Conservation (phyloP, 2,113 vertebrate species). For the Grus americana region DNA sequence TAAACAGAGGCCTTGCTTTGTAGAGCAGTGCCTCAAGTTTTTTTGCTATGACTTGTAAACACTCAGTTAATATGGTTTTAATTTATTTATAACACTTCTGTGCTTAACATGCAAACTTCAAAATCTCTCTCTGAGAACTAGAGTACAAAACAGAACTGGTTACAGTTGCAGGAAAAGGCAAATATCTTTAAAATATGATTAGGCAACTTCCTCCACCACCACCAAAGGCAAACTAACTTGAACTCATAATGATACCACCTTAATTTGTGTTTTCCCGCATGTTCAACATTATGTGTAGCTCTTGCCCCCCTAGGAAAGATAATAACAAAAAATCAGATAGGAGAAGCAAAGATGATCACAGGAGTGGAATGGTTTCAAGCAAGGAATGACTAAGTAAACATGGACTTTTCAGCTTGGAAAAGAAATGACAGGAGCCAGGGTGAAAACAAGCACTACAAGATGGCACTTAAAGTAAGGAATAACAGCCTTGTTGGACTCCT, state of each 20-base stretch:
- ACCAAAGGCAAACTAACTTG: background rate
- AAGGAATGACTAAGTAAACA: background rate
- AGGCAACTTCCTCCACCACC: background rate
- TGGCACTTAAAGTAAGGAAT: background rate
- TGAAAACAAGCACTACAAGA: background rate
- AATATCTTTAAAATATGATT: background rate
- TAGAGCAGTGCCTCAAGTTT: background rate
- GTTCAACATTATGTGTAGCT: background rate
- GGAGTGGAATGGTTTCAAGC: background rate
- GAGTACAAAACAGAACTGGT: background rate
- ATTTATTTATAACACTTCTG: constrained; percentile 45
- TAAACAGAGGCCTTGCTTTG: background rate
- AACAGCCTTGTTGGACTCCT: background rate
- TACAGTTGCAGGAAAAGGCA: background rate
- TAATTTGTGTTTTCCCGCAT: background rate
- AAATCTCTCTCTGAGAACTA: background rate
- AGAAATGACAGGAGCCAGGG: background rate
- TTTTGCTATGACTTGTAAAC: constrained; percentile 17
- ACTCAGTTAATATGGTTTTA: background rate
- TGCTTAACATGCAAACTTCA: constrained; percentile 2
- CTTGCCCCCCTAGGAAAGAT: background rate
- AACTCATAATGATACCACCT: background rate
- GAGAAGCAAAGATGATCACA: background rate
- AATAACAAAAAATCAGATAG: background rate
- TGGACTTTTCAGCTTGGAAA: background rate